These are phyloP conservation scores for Bubo scandiacus DNA, from an alignment of 2,113 vertebrate species.

Conservation along the genomic window DNA sequence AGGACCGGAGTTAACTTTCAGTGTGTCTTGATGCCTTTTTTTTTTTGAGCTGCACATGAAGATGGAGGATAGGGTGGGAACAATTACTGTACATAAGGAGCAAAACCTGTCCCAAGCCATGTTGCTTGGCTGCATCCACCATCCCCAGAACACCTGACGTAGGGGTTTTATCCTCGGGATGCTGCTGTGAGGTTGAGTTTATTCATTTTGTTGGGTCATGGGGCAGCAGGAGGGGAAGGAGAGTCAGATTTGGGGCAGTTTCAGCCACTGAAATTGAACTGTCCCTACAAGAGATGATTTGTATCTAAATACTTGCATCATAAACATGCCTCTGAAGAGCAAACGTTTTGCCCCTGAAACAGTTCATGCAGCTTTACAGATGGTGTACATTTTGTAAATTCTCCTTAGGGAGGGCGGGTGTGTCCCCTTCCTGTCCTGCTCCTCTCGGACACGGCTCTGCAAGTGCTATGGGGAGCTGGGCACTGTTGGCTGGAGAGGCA, in stretches of 20 bases:
- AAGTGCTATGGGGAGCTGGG: too few species aligned
- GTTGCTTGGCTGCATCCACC: rapidly evolving
- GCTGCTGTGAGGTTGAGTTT: background rate
- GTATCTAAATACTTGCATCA: background rate
- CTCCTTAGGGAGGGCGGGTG: background rate
- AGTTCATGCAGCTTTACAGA: background rate
- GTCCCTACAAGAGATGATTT: background rate
- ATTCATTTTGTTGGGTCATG: rapidly evolving
- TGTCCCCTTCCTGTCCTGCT: background rate
- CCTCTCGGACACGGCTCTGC: rapidly evolving
- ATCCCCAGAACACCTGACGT: rapidly evolving
- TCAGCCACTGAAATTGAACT: background rate
- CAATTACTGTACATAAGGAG: rapidly evolving
- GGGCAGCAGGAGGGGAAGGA: background rate
- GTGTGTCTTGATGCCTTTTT: background rate
- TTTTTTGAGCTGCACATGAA: rapidly evolving
- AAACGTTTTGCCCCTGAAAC: background rate
- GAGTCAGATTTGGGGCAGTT: background rate
- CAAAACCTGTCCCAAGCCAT: background rate
- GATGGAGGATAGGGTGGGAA: background rate
- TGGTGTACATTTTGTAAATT: background rate
- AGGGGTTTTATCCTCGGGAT: background rate
- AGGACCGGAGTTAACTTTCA: background rate
- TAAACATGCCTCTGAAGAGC: background rate
- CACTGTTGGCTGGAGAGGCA: too few species aligned